A percentile compares a stretch with the other conserved stretches of the same genome.
phyloP scores from a whole-genome alignment of 2,888 invertebrate genomes.

The Nomada hirtipes region DNA sequence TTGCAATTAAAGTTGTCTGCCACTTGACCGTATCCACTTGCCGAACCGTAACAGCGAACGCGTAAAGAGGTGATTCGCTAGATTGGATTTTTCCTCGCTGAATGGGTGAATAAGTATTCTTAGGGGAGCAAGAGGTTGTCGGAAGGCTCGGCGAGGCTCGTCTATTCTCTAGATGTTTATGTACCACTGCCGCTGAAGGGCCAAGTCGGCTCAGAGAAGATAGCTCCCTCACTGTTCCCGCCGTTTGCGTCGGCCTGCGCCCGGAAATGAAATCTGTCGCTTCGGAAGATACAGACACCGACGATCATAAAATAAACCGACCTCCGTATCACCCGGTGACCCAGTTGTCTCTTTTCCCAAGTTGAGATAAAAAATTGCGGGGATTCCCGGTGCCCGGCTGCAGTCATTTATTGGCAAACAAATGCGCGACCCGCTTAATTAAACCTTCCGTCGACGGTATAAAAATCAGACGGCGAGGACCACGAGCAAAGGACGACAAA shows the following conservation, averaged over 20 bases:
- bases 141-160: neutral
- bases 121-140: neutral
- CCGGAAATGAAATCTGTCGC: slow-evolving; percentile 13
- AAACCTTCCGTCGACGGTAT: too few species aligned
- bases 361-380: neutral
- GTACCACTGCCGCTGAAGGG: slow-evolving; percentile 6
- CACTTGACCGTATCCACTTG: neutral
- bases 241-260: slow-evolving; percentile 2
- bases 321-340: neutral
- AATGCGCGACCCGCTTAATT: too few species aligned
- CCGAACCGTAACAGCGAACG: too few species aligned
- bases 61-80: too few species aligned
- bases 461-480: too few species aligned
- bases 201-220: slow-evolving; percentile 19
- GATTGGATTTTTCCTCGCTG: neutral
- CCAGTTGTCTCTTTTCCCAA: neutral
- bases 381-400: too few species aligned
- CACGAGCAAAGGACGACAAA: too few species aligned
- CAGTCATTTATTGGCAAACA: too few species aligned
- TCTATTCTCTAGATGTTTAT: slow-evolving; percentile 1
- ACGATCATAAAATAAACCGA: neutral
- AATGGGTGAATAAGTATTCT: neutral
- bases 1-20: too few species aligned
- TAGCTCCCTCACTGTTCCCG: slow-evolving; percentile 19
- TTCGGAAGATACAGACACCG: neutral